Base-by-base conservation (phyloP, 92 coral and sea anemone genomes). In the Epizoanthus illoricatus region DNA sequence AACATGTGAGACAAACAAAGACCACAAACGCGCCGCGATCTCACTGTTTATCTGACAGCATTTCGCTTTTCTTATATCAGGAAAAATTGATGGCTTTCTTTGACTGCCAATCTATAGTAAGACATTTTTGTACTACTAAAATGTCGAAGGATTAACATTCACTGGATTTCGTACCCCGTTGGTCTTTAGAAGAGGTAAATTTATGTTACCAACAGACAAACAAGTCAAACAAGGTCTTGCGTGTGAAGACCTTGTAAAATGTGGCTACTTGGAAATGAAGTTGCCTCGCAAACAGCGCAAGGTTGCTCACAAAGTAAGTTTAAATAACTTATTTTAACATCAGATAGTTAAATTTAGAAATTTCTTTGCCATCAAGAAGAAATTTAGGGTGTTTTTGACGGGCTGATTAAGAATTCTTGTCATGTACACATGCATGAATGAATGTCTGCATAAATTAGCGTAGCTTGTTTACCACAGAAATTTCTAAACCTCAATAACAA, bases 261-360 rank as follows among this genome's bases (percentile, higher is more conserved):
- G 99, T 86, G 99, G 99, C 10, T 88, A 87, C 84, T 85, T 97
- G 66, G 99, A 97, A 70, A 85, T 97, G 92, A 97, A 97, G 69
- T 86, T 97, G 47, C 99, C 99, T n/a, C 90, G 99, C 68, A 94
- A 94, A 80, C 98, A 94, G 63, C 90, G 99, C 56, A 91, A 90
- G 85, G 79, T 97, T 65, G 71, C 96, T 43, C 97, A 97, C 52
- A 97, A 97, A 94, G 96, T 88, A 78, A 83, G 90, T 71, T 74
- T 70, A 19, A 8, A 52, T 24, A 63, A 12, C 54, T 45, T 1
- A 17, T 23, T 43, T 88, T 56, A 5, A 61, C 28, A 20, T 49
- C 65, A 54, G 76, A 12, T 68, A 16, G 5, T 41, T 72, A 68
- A 57, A n/a, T 12, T 39, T 59, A 15, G 80, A 62, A 81, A 20